These are phyloP conservation scores for Hiodon tergisus DNA, from an alignment of 2,113 vertebrate genomes.

Conservation along the genomic window DNA sequence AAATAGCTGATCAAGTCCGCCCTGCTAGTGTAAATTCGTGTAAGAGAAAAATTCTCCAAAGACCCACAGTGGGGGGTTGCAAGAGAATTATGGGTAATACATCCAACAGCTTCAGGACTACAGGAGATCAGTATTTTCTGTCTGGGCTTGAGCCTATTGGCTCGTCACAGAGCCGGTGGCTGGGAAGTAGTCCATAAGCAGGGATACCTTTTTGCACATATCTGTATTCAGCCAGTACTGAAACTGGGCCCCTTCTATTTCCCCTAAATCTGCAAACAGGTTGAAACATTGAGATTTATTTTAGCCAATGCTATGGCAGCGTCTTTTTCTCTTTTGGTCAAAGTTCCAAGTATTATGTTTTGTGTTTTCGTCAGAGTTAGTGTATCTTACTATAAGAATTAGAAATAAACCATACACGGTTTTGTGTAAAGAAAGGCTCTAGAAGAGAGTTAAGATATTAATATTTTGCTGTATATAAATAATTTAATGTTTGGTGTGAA, in stretches of 20 bases:
- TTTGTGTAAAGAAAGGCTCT: background rate
- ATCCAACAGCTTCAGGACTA: too few species aligned
- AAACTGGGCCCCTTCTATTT: too few species aligned
- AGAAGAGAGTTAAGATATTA: background rate
- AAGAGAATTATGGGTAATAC: too few species aligned
- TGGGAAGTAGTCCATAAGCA: background rate
- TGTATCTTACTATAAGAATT: background rate
- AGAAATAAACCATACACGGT: background rate
- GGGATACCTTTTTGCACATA: background rate
- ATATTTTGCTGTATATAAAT: background rate
- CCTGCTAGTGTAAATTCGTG: too few species aligned
- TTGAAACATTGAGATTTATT: background rate
- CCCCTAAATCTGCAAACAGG: too few species aligned
- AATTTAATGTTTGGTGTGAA: too few species aligned
- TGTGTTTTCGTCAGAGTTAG: background rate
- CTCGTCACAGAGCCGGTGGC: background rate
- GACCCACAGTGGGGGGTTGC: too few species aligned
- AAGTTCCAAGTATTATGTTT: background rate
- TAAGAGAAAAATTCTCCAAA: too few species aligned
- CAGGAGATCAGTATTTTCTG: too few species aligned
- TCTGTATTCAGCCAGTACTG: too few species aligned
- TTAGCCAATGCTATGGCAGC: background rate
- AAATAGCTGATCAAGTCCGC: too few species aligned
- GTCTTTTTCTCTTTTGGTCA: background rate
- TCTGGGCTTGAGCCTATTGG: background rate